Base-by-base conservation (phyloP, 2,888 invertebrate genomes). In the Ophion costatus region DNA sequence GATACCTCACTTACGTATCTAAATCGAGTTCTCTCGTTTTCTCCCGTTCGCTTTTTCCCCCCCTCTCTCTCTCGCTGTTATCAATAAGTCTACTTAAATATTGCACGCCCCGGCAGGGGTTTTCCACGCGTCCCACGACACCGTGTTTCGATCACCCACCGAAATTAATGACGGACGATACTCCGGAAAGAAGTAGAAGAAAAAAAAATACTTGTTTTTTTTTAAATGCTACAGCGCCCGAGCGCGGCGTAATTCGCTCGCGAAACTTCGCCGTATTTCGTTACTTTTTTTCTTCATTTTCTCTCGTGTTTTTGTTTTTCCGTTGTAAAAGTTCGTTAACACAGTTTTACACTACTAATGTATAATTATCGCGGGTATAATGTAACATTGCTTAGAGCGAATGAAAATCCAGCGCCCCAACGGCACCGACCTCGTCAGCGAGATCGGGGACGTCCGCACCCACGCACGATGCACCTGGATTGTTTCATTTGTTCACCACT, bases 91-190 rank as follows among this genome's bases (percentile, higher is more conserved):
- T 92, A 93, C 88, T 89, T 90, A 22, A 91, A 93, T 93, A 94
- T 94, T 94, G 94, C 94, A 94, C 94, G 90, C 91, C 89, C 93
- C 94, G 94, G 94, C 94, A 92, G 91, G 89, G 89, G 89, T 80
- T 80, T 80, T 69, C 69, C 84, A 57, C 80, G 82, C 24, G 79
- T 82, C 67, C 51, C 45, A 22, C 42, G 51, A 70, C 74, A 51
- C 42, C 76, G 80, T 51, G 85, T 71, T 73, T 57, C 63, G 63
- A 71, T 70, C 76, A 82, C 87, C 82, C 84, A 87, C 77, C 83
- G 83, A 59, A 86, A 85, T 85, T 74, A 86, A 87, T 87, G 51
- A 83, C 77, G 71, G 78, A 86, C 76, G 83, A 85, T 75, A 83
- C 81, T 83, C 74, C 78, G 70, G 82, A 84, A 84, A 61, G 80